Conservation (phyloP, 2,113 vertebrate species). For the Poeciliopsis retropinna region DNA sequence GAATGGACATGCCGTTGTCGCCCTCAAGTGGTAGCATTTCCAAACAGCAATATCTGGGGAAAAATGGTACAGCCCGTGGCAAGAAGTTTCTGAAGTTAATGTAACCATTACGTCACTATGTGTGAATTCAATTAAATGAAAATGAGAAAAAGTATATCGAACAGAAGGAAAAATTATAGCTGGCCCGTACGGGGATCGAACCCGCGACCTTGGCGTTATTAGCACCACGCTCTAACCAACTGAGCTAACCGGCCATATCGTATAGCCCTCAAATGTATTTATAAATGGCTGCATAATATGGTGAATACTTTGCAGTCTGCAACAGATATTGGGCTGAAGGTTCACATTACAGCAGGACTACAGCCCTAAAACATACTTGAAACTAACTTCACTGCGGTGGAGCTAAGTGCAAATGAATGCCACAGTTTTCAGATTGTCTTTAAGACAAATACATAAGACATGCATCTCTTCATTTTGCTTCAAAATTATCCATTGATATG, state of each 20-base stretch:
- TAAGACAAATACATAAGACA: too few species aligned
- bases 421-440: too few species aligned
- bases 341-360: too few species aligned
- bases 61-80: background rate
- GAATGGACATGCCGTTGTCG: slow-evolving; percentile 7
- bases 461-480: too few species aligned
- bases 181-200: slow-evolving; percentile 80
- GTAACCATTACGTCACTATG: too few species aligned
- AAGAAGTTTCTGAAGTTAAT: background rate
- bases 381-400: too few species aligned
- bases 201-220: slow-evolving; percentile 81
- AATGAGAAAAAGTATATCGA: too few species aligned
- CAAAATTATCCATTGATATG: background rate
- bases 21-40: slow-evolving; percentile 21
- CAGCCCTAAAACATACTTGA: too few species aligned
- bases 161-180: rapidly evolving
- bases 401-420: too few species aligned
- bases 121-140: too few species aligned
- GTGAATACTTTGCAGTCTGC: rapidly evolving
- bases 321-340: too few species aligned
- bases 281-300: too few species aligned
- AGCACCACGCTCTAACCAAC: slow-evolving; percentile 82
- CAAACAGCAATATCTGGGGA: background rate
- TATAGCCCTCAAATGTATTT: rapidly evolving
- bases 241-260: slow-evolving; percentile 74